A percentile compares a stretch with the other conserved stretches of the same genome.
phyloP scores from a whole-genome alignment of 2,888 invertebrate species.

The Tholera decimalis region DNA sequence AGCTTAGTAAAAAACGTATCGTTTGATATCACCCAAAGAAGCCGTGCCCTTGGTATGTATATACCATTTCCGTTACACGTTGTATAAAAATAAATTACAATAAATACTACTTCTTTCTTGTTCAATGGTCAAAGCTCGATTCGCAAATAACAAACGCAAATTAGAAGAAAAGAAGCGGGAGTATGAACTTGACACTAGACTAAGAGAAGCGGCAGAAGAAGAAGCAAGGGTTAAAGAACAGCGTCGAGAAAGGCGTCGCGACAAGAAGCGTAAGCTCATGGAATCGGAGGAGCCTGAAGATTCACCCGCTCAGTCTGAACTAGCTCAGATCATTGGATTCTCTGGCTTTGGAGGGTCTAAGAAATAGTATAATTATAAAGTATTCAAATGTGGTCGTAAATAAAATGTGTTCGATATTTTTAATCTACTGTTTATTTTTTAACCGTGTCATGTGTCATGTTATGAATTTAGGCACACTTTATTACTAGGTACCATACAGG shows the following conservation, averaged over 20 bases:
- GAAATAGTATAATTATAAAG: conserved; percentile 89
- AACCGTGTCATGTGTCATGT: too few relatives aligned
- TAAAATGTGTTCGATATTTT: conserved; percentile 47
- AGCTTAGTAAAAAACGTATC: too few relatives aligned
- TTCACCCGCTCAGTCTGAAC: conserved; percentile 92
- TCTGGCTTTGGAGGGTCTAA: conserved; percentile 97
- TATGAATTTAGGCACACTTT: too few relatives aligned
- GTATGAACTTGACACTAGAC: conserved; percentile 97
- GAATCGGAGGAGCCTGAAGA: conserved; percentile 89
- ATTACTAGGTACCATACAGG: too few relatives aligned
- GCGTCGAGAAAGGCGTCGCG: conserved; percentile 96
- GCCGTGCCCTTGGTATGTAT: too few relatives aligned
- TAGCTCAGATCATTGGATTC: conserved; percentile 98
- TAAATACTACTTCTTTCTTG: conserved; percentile 5
- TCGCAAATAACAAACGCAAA: conserved; percentile 98
- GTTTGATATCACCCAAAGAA: too few relatives aligned
- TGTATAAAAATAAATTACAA: too few relatives aligned
- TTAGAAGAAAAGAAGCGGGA: conserved; percentile 98
- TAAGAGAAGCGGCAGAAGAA: conserved; percentile 98
- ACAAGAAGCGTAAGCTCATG: conserved; percentile 96
- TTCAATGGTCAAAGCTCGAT: conserved; percentile 95
- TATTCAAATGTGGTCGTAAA: conserved; percentile 31
- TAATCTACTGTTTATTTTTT: conserved; percentile 8
- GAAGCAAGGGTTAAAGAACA: conserved; percentile 98
- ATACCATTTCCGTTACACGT: too few relatives aligned